These are phyloP conservation scores for Sitobion miscanthi DNA, from an alignment of 1,140 invertebrate genomes.

Conservation along the genomic window DNA sequence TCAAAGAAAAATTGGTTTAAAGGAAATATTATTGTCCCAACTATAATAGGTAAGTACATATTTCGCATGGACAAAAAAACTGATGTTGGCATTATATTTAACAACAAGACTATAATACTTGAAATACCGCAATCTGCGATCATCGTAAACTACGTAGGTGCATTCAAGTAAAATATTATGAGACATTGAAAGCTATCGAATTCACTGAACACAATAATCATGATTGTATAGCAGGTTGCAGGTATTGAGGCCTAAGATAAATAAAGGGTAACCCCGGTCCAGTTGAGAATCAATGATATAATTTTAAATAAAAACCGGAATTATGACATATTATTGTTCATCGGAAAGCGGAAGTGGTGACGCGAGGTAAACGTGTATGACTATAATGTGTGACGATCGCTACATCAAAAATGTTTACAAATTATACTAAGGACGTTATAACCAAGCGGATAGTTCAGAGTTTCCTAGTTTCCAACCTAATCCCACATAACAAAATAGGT, in stretches of 20 bases:
- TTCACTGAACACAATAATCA: background rate
- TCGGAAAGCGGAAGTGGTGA: background rate
- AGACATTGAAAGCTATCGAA: background rate
- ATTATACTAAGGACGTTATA: background rate
- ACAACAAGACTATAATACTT: background rate
- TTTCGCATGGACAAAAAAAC: background rate
- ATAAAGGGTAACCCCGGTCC: background rate
- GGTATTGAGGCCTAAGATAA: background rate
- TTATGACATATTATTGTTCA: background rate
- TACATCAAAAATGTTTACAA: background rate
- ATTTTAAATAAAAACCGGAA: constrained; percentile 5
- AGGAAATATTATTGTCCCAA: too few species aligned
- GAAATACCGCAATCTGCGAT: background rate
- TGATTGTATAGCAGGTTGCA: background rate
- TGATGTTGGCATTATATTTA: background rate
- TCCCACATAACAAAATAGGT: background rate
- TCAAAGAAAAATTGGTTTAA: too few species aligned
- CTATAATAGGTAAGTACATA: too few species aligned
- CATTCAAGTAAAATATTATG: background rate
- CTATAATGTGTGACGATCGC: too few species aligned
- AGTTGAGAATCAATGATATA: background rate
- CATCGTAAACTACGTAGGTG: background rate
- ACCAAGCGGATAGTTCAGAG: background rate
- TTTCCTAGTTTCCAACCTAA: background rate
- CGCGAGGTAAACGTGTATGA: background rate